phyloP scores from a whole-genome alignment of 2,113 vertebrate genomes.

The Capreolus pygargus region DNA sequence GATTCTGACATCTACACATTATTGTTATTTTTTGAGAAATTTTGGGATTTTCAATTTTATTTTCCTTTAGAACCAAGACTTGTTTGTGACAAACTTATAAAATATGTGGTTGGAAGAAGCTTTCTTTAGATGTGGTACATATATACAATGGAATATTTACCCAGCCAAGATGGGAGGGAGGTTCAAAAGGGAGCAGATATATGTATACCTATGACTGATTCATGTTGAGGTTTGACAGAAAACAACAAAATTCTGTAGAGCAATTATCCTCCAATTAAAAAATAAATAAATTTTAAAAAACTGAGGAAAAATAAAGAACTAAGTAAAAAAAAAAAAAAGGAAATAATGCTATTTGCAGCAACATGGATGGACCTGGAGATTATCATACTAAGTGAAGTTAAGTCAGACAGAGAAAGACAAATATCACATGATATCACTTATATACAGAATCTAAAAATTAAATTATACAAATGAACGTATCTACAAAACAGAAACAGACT shows the following conservation, averaged over 20 bases:
- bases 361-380: not conserved
- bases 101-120: not conserved
- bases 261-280: not conserved
- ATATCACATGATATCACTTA: not conserved
- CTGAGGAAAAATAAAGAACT: not conserved
- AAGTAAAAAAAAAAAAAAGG: not conserved
- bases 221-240: not conserved
- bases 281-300: not conserved
- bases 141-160: not conserved
- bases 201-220: not conserved
- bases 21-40: not conserved
- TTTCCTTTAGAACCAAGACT: not conserved
- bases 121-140: not conserved
- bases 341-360: not conserved
- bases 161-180: not conserved
- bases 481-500: not conserved
- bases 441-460: not conserved
- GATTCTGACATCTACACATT: not conserved
- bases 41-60: not conserved
- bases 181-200: not conserved
- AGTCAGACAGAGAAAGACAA: not conserved
- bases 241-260: not conserved
- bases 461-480: not conserved
- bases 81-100: not conserved
- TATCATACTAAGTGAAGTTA: not conserved